A percentile compares a stretch with the other conserved stretches of the same genome.
These are phyloP conservation scores for Psephotus haematonotus DNA, from an alignment of 2,113 vertebrate species.

Conservation along the genomic window DNA sequence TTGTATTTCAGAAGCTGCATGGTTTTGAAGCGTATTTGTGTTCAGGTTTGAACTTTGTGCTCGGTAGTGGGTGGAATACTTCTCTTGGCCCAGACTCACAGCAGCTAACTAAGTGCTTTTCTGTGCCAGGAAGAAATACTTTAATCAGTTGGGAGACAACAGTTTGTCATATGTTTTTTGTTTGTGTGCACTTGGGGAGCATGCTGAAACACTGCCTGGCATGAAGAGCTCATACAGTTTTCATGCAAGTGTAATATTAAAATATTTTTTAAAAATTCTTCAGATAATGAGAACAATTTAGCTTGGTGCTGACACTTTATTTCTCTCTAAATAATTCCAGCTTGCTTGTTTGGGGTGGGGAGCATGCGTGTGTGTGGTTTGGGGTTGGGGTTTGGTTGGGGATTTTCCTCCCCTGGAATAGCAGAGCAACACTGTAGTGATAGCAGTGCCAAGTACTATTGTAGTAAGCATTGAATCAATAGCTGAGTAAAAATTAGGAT, in stretches of 20 bases:
- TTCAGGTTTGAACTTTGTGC: slow-evolving; percentile 67
- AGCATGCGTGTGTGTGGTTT: neutral
- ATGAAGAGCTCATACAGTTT: slow-evolving; percentile 46
- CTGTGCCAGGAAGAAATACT: slow-evolving; percentile 62
- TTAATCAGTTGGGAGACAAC: slow-evolving; percentile 63
- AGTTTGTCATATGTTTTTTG: slow-evolving; percentile 68
- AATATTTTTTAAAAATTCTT: slow-evolving; percentile 49
- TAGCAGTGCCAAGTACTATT: neutral
- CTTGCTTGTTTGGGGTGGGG: neutral
- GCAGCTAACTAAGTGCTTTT: slow-evolving; percentile 62
- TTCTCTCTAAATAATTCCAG: slow-evolving; percentile 51
- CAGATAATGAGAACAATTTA: slow-evolving; percentile 45
- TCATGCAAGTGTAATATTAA: slow-evolving; percentile 43
- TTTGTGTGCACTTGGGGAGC: slow-evolving; percentile 57
- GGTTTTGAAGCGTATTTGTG: neutral
- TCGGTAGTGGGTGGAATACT: slow-evolving; percentile 62
- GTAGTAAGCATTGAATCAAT: neutral
- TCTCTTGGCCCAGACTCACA: slow-evolving; percentile 30
- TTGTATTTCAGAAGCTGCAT: slow-evolving; percentile 12
- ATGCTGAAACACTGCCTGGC: slow-evolving; percentile 58
- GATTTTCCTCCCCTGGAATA: neutral
- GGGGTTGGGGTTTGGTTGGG: neutral
- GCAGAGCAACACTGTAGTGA: neutral
- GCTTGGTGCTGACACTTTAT: slow-evolving; percentile 51
- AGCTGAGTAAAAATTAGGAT: neutral